Evolutionary conservation across 2,888 invertebrate genomes (phyloP), one percentile per base, ranked within the genome.

Genomic region (Listrodromus nycthemerus): DNA sequence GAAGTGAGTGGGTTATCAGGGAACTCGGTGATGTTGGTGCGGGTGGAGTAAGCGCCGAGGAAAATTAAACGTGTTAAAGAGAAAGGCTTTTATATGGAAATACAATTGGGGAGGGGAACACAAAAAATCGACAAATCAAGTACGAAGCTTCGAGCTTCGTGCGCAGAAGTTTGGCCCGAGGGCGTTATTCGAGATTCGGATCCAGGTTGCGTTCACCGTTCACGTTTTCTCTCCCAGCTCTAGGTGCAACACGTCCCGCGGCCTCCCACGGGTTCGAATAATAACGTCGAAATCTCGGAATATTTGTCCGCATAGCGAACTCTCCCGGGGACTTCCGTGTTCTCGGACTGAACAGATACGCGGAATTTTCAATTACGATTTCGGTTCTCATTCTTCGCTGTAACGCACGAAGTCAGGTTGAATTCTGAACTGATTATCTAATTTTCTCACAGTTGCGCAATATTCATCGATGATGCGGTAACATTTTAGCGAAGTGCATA

Each of bases 321-420:
- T 65, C 66, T 55, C 24, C 24, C 52, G 55, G 76, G 69, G 10
- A 8, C n/a, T 48, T 19, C 45, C 10, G 16, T 27, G 27, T 7
- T 16, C 21, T 10, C 61, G 37, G 19, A 45, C 41, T 45, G 58
- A 74, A 66, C 61, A 19, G 67, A 76, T 63, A 48, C 37, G 66
- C 52, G 75, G 70, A 76, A 81, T 76, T 81, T 76, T 76, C 81
- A 76, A 75, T 75, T 80, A 73, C 65, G 66, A 58, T 66, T 73
- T 73, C 48, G 24, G 58, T 80, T 55, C 16, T 55, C 45, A 19
- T 58, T 19, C 73, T 6, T 45, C 37, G 45, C 71, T 5, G 45
- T 63, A 27, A 27, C 30, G 8, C 52, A 19, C 13, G 8, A 67
- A 66, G 55, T 21, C 66, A 45, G 58, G 52, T 58, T 73, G 45